Conservation (phyloP, 2,888 invertebrate species). For the Calameuta filiformis region DNA sequence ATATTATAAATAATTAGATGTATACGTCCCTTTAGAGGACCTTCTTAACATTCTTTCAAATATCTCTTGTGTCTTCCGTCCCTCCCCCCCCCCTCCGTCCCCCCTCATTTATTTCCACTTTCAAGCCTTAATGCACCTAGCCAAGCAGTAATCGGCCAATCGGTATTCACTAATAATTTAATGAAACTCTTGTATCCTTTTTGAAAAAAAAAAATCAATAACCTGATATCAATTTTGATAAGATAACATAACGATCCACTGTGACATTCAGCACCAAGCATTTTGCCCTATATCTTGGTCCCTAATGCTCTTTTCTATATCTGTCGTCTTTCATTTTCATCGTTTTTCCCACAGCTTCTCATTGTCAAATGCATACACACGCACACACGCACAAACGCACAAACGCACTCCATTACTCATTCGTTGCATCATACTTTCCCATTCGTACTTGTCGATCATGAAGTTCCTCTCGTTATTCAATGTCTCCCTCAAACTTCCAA, state of each 20-base stretch:
- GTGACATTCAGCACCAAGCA: slow-evolving; percentile 40
- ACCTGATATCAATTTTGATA: not conserved
- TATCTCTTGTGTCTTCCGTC: too few relatives aligned
- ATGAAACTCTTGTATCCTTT: too few relatives aligned
- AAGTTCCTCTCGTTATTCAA: not conserved
- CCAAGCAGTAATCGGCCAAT: too few relatives aligned
- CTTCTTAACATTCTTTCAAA: slow-evolving; percentile 6
- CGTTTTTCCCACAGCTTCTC: slow-evolving; percentile 1
- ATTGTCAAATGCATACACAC: slow-evolving; percentile 5
- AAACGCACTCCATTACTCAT: slow-evolving; percentile 18
- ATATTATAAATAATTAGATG: slow-evolving; percentile 59
- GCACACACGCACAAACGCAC: not conserved
- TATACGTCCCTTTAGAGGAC: slow-evolving; percentile 21
- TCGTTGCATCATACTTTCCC: not conserved
- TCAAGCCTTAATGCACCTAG: too few relatives aligned
- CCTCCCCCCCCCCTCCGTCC: too few relatives aligned
- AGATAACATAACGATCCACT: slow-evolving; percentile 43
- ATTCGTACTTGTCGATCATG: not conserved
- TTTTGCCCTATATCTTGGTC: slow-evolving; percentile 44
- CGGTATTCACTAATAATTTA: too few relatives aligned
- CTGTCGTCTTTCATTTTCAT: slow-evolving; percentile 11
- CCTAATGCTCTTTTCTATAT: slow-evolving; percentile 46
- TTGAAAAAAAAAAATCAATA: too few relatives aligned
- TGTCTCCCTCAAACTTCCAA: not conserved
- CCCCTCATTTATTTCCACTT: too few relatives aligned